These are phyloP conservation scores for Trochalopteron elliotii DNA, from an alignment of 2,113 vertebrate genomes.

Conservation along the genomic window DNA sequence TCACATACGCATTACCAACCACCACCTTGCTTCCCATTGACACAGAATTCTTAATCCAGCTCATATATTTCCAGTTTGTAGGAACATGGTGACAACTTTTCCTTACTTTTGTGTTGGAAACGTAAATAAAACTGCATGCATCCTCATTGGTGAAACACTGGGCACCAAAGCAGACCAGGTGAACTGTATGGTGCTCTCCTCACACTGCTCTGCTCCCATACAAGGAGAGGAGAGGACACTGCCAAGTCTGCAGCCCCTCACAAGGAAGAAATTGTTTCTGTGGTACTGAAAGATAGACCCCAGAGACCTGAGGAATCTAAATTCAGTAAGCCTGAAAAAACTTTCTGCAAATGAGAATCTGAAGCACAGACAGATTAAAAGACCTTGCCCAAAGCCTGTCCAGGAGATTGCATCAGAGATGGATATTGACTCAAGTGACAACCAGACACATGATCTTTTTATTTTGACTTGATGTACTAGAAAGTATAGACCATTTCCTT, in stretches of 20 bases:
- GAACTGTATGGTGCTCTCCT: fast-evolving
- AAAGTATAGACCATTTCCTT: neutral
- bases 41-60: neutral
- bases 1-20: neutral
- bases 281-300: neutral
- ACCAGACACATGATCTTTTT: neutral
- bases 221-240: neutral
- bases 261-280: neutral
- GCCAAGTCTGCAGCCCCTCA: neutral
- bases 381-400: neutral
- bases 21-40: neutral
- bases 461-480: neutral
- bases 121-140: neutral
- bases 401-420: neutral
- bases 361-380: neutral
- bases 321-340: neutral
- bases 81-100: neutral
- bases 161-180: neutral
- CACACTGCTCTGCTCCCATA: fast-evolving
- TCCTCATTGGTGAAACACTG: fast-evolving
- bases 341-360: neutral
- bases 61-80: neutral
- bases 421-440: neutral
- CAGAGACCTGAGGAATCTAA: neutral
- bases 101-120: neutral